Percentiles rank a stretch among this genome's conserved stretches.
Conservation (phyloP, 2,113 vertebrate species). For the Eulemur macaco region DNA sequence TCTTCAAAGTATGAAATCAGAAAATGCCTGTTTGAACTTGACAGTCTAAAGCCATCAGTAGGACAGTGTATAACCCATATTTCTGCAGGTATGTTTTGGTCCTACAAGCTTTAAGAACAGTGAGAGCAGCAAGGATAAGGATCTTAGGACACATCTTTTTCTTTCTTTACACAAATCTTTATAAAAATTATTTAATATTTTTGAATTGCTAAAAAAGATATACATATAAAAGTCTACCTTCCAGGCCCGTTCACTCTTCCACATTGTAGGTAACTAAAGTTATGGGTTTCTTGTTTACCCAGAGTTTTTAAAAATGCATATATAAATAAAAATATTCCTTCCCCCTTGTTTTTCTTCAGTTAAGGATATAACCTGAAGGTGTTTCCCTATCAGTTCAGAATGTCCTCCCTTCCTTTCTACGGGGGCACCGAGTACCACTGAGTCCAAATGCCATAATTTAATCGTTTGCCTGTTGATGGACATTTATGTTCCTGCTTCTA, state of each 20-base stretch:
- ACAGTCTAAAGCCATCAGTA: neutral
- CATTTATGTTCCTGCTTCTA: rapidly evolving
- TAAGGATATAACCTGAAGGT: neutral
- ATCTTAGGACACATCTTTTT: neutral
- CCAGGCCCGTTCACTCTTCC: too few relatives aligned
- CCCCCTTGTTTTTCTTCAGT: neutral
- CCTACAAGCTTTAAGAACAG: neutral
- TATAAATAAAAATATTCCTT: too few relatives aligned
- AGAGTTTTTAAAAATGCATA: too few relatives aligned
- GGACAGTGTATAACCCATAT: neutral
- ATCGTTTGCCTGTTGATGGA: too few relatives aligned
- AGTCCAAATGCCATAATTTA: neutral
- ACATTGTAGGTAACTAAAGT: neutral
- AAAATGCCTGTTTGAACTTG: neutral
- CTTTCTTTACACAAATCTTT: neutral
- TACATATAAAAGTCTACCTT: neutral
- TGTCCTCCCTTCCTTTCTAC: neutral
- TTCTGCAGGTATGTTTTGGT: neutral
- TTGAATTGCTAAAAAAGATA: neutral
- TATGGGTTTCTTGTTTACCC: rapidly evolving
- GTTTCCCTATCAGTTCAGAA: rapidly evolving
- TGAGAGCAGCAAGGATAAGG: neutral
- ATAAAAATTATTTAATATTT: neutral
- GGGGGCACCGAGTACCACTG: neutral
- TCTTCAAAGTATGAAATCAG: neutral